Evolutionary conservation across 2,888 invertebrate genomes (phyloP), one percentile per base, ranked within the genome.

Genomic region (Charanyca ferruginea): DNA sequence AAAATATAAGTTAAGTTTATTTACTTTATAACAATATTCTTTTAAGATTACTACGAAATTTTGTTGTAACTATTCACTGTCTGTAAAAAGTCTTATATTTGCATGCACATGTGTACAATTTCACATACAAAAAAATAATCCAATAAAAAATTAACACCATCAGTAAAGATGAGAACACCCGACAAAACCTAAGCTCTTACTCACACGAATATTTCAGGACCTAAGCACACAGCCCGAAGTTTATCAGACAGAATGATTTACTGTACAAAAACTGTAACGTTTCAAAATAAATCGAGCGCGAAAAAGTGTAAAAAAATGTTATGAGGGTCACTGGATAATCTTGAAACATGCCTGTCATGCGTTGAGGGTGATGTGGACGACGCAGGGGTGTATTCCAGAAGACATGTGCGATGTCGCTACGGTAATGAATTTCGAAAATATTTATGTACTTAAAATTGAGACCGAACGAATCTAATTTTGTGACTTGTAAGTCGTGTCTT

Each of bases 341-440:
- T 75, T 79, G 63, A 75, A 63, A 75, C 69, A 64, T 76, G 69
- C 35, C 69, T 51, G 53, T 75, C 76, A 76, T 61, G 60, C 45
- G 53, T 60, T 45, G 32, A 13, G 25, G 47, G 18, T 49, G 70
- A 68, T 55, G 48, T 32, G 49, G 9, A 38, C 20, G n/a, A 5
- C 22, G 18, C 22, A 16, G 5, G 47, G 44, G n/a, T 32, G 49
- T 55, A 58, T 67, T 67, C 49, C 11, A 13, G n/a, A 23, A 23
- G 25, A 45, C 61, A 62, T 54, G 28, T 61, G 53, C 22, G 25
- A 28, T 23, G 45, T 28, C 3, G 5, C 18, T 58, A 13, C 42
- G 20, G 11, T 23, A 28, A 45, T 18, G 23, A 52, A 41, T 23
- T 16, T 3, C 0, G 11, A 32, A 62, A 32, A 32, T 32, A 32